A percentile compares a stretch with the other conserved stretches of the same genome.
Evolutionary conservation across 2,797 vertebrate genomes (phyloP).

Genomic region (Smutsia gigantea): DNA sequence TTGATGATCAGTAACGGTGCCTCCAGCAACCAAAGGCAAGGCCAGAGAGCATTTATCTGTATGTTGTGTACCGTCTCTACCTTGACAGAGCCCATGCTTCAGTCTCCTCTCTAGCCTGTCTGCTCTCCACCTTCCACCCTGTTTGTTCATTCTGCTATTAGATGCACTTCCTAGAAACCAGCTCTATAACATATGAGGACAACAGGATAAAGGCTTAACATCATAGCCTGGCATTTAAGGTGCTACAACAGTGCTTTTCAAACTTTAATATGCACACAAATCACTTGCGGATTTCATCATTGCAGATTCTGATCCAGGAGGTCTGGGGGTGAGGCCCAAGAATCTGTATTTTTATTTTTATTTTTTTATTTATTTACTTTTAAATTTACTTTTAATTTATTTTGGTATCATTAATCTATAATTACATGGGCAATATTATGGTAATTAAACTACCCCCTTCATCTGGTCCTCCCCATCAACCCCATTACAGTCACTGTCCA

Average conservation of each 20-base stretch:
- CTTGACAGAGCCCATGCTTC: background rate
- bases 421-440: no score
- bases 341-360: background rate
- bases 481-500: no score
- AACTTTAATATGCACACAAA: background rate
- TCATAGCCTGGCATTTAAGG: background rate
- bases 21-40: background rate
- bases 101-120: background rate
- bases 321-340: background rate
- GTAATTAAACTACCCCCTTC: no score
- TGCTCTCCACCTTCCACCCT: background rate
- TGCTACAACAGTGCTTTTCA: background rate
- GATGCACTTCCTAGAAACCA: slow-evolving; percentile 34
- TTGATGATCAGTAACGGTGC: background rate
- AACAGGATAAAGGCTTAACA: background rate
- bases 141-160: slow-evolving; percentile 10
- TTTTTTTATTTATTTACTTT: no score
- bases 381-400: no score
- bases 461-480: no score
- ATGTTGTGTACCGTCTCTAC: background rate
- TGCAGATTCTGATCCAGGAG: background rate
- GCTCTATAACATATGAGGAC: background rate
- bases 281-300: background rate
- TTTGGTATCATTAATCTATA: no score
- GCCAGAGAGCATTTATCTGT: background rate